These are phyloP conservation scores for Betta splendens DNA, from an alignment of 2,797 vertebrate species.

Conservation along the genomic window DNA sequence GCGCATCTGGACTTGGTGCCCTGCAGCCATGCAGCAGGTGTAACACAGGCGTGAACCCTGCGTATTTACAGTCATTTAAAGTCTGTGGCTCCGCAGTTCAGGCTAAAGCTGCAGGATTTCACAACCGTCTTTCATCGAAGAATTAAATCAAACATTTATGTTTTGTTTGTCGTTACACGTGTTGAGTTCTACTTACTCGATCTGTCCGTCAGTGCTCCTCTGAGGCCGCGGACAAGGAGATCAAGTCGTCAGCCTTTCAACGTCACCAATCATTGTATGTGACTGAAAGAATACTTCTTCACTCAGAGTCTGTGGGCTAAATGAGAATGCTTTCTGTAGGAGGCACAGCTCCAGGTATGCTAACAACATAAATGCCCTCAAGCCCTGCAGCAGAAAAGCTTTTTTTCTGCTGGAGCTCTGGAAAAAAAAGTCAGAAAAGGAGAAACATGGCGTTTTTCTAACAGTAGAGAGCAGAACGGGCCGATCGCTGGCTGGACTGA, in stretches of 20 bases:
- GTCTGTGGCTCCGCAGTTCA: not conserved
- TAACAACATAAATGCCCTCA: constrained; percentile 69
- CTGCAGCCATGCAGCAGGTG: not conserved
- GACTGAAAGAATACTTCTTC: constrained; percentile 11
- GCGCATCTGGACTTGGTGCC: constrained; percentile 2
- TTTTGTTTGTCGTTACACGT: not conserved
- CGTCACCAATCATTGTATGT: constrained; percentile 9
- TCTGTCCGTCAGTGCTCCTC: not conserved
- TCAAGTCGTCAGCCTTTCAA: constrained; percentile 11
- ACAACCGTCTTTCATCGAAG: not conserved
- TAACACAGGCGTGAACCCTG: constrained; percentile 1
- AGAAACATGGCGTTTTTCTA: constrained; percentile 52
- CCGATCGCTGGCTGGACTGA: constrained; percentile 47
- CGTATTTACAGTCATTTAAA: not conserved
- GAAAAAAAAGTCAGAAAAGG: too few species aligned
- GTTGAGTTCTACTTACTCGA: not conserved
- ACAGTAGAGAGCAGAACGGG: constrained; percentile 64
- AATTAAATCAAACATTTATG: constrained; percentile 2
- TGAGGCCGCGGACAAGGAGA: not conserved
- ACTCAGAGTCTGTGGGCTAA: constrained; percentile 33
- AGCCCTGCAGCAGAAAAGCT: constrained; percentile 55
- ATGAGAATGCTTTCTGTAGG: constrained; percentile 45
- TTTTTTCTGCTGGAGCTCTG: constrained; percentile 44
- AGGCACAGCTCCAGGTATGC: constrained; percentile 64
- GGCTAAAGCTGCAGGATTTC: constrained; percentile 7